Evolutionary conservation across 2,113 vertebrate species (phyloP).

Genomic region (Numida meleagris): DNA sequence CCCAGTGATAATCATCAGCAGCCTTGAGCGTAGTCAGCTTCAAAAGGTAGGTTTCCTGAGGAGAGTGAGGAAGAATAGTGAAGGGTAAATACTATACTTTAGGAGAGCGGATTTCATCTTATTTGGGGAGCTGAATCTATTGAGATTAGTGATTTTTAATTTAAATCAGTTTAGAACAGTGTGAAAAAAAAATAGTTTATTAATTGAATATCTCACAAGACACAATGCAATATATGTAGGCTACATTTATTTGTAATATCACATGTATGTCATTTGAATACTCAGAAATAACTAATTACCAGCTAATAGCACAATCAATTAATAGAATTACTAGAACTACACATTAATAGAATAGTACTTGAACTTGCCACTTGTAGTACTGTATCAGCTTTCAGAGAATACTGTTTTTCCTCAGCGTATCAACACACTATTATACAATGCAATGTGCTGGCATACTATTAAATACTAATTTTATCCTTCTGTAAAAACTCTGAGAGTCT

Average conservation of each 20-base stretch:
- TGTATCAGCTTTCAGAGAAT: background rate
- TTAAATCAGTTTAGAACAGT: background rate
- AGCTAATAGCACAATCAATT: background rate
- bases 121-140: background rate
- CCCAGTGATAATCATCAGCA: background rate
- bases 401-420: background rate
- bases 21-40: background rate
- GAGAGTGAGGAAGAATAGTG: background rate
- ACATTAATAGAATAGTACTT: background rate
- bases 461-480: background rate
- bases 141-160: background rate
- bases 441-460: background rate
- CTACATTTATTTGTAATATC: background rate
- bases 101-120: background rate
- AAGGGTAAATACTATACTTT: background rate
- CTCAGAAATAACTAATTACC: background rate
- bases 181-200: background rate
- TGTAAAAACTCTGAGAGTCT: background rate
- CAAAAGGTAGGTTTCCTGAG: background rate
- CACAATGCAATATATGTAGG: background rate
- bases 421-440: background rate
- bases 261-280: background rate
- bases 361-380: background rate
- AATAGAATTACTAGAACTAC: background rate
- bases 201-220: background rate